A percentile compares a stretch with the other conserved stretches of the same genome.
Conservation (phyloP, 2,797 vertebrate genomes). For the Podargus strigoides region DNA sequence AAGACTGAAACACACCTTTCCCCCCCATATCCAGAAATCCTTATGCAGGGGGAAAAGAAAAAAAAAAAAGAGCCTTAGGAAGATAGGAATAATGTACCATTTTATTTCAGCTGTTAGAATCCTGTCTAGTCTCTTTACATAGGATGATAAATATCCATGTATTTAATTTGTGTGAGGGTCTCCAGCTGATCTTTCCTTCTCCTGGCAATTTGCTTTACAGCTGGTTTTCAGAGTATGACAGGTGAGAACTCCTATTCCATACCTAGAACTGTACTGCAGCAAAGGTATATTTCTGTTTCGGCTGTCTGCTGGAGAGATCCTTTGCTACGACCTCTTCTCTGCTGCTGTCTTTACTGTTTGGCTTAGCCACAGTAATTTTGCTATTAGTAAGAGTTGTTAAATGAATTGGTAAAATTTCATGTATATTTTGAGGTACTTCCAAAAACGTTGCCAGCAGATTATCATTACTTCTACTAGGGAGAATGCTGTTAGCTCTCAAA, state of each 20-base stretch:
- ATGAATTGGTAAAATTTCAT: no score
- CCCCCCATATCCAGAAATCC: background rate
- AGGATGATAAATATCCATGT: background rate
- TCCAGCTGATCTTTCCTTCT: background rate
- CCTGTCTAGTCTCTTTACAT: background rate
- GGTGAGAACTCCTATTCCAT: fast-evolving
- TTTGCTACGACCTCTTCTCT: background rate
- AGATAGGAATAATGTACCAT: background rate
- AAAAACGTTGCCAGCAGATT: background rate
- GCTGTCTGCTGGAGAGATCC: background rate
- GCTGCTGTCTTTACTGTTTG: background rate
- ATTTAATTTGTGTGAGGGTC: background rate
- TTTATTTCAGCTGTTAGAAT: background rate
- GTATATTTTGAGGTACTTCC: background rate
- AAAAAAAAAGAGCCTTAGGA: background rate
- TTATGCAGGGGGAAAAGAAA: no score
- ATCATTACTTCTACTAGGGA: background rate
- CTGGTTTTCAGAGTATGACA: background rate
- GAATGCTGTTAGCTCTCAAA: background rate
- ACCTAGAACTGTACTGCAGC: background rate
- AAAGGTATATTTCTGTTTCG: background rate
- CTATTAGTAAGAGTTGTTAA: background rate
- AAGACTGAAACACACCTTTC: background rate
- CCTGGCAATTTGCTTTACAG: no score
- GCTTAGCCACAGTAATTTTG: background rate